Evolutionary conservation across 2,888 invertebrate species (phyloP).

Genomic region (Mimas tiliae): DNA sequence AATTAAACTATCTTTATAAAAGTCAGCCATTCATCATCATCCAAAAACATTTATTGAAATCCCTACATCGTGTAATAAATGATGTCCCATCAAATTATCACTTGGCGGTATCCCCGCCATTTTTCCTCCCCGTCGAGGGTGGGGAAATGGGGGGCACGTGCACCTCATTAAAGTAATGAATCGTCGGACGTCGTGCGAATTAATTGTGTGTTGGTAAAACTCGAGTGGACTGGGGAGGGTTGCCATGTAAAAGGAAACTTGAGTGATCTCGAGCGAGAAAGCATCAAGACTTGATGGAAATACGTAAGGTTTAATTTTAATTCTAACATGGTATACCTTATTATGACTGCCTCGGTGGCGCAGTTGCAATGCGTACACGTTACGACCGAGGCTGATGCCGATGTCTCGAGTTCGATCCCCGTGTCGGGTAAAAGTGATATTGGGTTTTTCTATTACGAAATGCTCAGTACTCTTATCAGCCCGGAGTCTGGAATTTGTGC

Average conservation of each 20-base stretch:
- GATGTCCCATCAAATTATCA: constrained; percentile 17
- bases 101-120: constrained; percentile 6
- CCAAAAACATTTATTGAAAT: constrained; percentile 2
- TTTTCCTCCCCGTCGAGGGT: constrained; percentile 43
- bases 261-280: background rate
- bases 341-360: too few species aligned
- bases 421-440: too few species aligned
- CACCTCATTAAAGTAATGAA: constrained; percentile 72
- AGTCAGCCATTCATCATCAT: background rate
- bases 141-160: constrained; percentile 52
- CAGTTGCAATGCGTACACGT: too few species aligned
- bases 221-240: constrained; percentile 8
- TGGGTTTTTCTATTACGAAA: too few species aligned
- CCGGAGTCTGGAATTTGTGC: too few species aligned
- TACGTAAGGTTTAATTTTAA: too few species aligned
- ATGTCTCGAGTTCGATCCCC: too few species aligned
- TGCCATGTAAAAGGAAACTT: background rate
- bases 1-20: background rate
- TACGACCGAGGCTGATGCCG: too few species aligned
- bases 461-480: too few species aligned
- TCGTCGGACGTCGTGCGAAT: constrained; percentile 59
- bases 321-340: too few species aligned
- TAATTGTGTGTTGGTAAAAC: constrained; percentile 56
- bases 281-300: too few species aligned
- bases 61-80: background rate